Evolutionary conservation across 1,140 invertebrate species (phyloP).

Genomic region (Drosophila pseudoobscura): DNA sequence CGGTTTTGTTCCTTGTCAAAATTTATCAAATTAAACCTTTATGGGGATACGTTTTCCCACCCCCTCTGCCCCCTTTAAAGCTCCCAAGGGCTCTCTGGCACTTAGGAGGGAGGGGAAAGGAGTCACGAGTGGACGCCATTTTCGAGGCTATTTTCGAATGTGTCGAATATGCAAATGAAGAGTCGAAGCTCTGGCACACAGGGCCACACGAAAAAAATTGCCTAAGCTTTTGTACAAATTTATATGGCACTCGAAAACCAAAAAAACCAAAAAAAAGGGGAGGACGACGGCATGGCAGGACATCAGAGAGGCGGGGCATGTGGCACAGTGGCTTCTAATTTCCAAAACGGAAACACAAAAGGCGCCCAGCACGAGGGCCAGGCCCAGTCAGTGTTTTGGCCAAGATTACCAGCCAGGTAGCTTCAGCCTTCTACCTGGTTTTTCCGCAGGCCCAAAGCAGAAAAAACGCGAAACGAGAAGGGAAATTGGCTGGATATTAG

Average conservation of each 20-base stretch:
- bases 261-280: conserved; percentile 21
- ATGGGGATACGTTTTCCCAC: conserved; percentile 7
- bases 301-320: conserved; percentile 31
- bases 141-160: conserved; percentile 55
- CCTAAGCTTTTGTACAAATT: conserved; percentile 78
- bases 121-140: conserved; percentile 13
- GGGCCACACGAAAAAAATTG: conserved; percentile 34
- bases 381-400: conserved; percentile 22
- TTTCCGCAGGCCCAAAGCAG: background rate
- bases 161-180: conserved; percentile 75
- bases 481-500: conserved; percentile 79
- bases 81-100: no score
- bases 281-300: conserved; percentile 7
- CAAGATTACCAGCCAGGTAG: conserved; percentile 24
- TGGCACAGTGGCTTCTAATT: conserved; percentile 58
- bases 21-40: conserved; percentile 23
- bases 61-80: background rate
- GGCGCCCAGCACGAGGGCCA: conserved; percentile 18
- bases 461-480: conserved; percentile 43
- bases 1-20: background rate
- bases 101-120: background rate
- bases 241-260: conserved; percentile 46
- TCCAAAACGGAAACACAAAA: conserved; percentile 79
- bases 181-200: conserved; percentile 27
- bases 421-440: no score